These are phyloP conservation scores for Listronotus bonariensis DNA, from an alignment of 1,140 invertebrate genomes.

Conservation along the genomic window DNA sequence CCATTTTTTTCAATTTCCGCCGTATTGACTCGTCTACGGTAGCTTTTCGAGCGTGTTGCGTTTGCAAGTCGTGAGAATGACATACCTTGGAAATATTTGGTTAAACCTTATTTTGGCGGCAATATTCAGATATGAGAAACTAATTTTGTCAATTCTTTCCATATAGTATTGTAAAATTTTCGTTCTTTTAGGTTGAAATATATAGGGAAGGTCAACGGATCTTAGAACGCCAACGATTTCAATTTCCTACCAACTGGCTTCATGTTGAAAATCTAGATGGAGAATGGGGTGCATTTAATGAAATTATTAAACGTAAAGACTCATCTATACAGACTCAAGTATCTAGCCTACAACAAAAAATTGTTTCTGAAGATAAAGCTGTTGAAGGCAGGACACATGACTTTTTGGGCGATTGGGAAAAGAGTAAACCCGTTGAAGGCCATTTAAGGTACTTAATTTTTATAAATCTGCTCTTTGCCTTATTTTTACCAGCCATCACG, in stretches of 20 bases:
- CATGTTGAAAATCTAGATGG: constrained; percentile 99
- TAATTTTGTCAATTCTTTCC: too few relatives aligned
- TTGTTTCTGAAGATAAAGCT: constrained; percentile 97
- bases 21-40: too few relatives aligned
- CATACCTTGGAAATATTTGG: too few relatives aligned
- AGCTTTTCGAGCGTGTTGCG: too few relatives aligned
- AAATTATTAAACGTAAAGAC: constrained; percentile 98
- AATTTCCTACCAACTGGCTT: constrained; percentile 99
- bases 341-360: constrained; percentile 97
- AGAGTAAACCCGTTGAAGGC: constrained; percentile 93
- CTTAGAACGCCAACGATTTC: constrained; percentile 93
- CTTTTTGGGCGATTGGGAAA: constrained; percentile 95
- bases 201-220: constrained; percentile 96
- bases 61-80: too few relatives aligned
- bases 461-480: too few relatives aligned
- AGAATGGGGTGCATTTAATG: constrained; percentile 99
- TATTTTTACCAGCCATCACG: too few relatives aligned
- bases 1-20: too few relatives aligned
- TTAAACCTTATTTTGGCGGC: too few relatives aligned
- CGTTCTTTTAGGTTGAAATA: constrained; percentile 68
- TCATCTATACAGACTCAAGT: constrained; percentile 97
- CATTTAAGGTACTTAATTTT: constrained; percentile 61
- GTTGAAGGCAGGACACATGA: constrained; percentile 93
- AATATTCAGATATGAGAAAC: too few relatives aligned
- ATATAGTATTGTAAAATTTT: background rate